These are phyloP conservation scores for Drosophila eugracilis DNA, from an alignment of 1,140 invertebrate species.

Conservation along the genomic window DNA sequence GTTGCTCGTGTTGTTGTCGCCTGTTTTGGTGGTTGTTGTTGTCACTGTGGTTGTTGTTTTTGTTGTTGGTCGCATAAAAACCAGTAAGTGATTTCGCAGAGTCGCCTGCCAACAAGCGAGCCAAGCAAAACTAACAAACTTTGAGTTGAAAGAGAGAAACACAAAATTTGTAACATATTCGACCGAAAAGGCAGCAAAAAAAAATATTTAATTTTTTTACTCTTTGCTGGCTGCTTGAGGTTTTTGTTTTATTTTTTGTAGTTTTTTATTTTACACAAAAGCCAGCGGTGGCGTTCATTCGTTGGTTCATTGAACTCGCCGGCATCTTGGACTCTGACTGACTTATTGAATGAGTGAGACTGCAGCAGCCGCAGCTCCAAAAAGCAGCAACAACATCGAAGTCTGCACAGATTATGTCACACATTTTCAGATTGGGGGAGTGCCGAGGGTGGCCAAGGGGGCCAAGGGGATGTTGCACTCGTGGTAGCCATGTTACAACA, in stretches of 20 bases:
- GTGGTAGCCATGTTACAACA: constrained; percentile 81
- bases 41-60: neutral
- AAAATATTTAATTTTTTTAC: constrained; percentile 72
- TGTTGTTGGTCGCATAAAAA: constrained; percentile 65
- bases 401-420: constrained; percentile 83
- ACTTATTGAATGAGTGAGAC: constrained; percentile 79
- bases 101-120: constrained; percentile 38
- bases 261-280: constrained; percentile 47
- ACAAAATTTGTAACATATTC: constrained; percentile 81
- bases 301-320: constrained; percentile 54
- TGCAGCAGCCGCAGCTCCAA: constrained; percentile 49
- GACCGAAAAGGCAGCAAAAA: constrained; percentile 57
- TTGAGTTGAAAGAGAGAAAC: constrained; percentile 39
- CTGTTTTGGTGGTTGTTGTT: constrained; percentile 11
- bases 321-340: constrained; percentile 67
- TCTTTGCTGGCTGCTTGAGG: constrained; percentile 15
- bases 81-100: constrained; percentile 80
- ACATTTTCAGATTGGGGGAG: constrained; percentile 66
- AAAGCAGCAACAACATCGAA: constrained; percentile 67
- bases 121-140: constrained; percentile 70
- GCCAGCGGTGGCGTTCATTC: constrained; percentile 32
- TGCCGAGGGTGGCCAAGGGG: constrained; percentile 20
- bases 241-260: constrained; percentile 34
- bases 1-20: constrained; percentile 23
- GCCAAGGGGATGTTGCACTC: constrained; percentile 67